Base-by-base conservation (phyloP, 2,888 invertebrate genomes). In the Melanophora roralis region DNA sequence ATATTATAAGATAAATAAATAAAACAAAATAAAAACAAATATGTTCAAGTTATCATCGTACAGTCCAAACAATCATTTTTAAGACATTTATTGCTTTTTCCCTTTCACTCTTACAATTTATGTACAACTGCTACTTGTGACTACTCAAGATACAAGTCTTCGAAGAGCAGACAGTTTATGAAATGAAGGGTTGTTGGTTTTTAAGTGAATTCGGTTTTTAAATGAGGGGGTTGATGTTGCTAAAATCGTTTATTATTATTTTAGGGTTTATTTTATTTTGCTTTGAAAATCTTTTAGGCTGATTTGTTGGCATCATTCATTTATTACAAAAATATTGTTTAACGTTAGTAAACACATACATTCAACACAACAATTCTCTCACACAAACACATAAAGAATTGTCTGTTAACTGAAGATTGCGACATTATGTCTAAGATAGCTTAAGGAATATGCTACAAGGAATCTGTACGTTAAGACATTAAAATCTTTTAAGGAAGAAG, bases 21-120 rank as follows among this genome's bases (percentile, higher is more conserved):
- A 34, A 60, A 67, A n/a, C 27, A n/a, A 45, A 34, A 36, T 40
- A 23, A 14, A 65, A 19, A 38, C 47, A 57, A 55, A 49, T 69
- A n/a, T n/a, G n/a, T 57, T 57, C 55, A 5, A 69, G 36, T 71
- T 77, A 59, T 71, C 16, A 45, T 71, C 27, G 53, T 19, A 38
- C 40, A 65, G 40, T 49, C 14, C 47, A 47, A 72, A 72, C n/a
- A n/a, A 68, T 45, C 67, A 36, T 43, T 78, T 72, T 51, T 62
- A 60, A 72, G 43, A 72, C 67, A 72, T 78, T 67, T 78, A 67
- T 72, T 60, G 67, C 14, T 32, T 64, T 38, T 45, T 36, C 16
- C 16, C 4, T 5, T 8, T 23, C 11, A 4, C 32, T 53, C 9
- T 34, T 34, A 53, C 16, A 49, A 51, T 38, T 51, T 27, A 59